Conservation (phyloP, 2,888 invertebrate genomes). For the Alviniconcha strummeri region DNA sequence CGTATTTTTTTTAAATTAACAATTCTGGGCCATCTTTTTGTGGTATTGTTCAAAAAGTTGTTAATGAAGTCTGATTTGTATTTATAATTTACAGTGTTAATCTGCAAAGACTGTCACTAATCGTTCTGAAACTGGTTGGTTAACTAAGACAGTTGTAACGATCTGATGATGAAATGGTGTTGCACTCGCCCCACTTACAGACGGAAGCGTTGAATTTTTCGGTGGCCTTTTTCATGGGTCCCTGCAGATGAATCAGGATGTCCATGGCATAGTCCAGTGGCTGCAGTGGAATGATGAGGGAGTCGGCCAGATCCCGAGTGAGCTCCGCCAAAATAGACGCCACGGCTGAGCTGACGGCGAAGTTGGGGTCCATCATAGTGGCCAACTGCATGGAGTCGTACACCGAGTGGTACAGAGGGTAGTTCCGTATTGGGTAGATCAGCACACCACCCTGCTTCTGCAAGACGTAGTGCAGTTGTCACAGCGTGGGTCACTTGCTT, state of each 20-base stretch:
- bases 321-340: constrained; percentile 27
- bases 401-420: constrained; percentile 27
- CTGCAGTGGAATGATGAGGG: constrained; percentile 22
- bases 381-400: constrained; percentile 32
- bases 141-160: too few relatives aligned
- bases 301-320: constrained; percentile 30
- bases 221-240: neutral
- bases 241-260: neutral
- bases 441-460: constrained; percentile 21
- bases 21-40: too few relatives aligned
- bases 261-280: constrained; percentile 29
- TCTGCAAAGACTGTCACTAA: too few relatives aligned
- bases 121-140: too few relatives aligned
- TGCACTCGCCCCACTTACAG: neutral
- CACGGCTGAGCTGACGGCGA: constrained; percentile 13
- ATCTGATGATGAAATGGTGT: too few relatives aligned
- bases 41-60: too few relatives aligned
- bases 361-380: constrained; percentile 33
- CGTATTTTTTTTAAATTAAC: too few relatives aligned
- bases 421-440: constrained; percentile 16
- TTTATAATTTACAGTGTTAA: too few relatives aligned
- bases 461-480: neutral
- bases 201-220: constrained; percentile 5
- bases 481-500: too few relatives aligned
- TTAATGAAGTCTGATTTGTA: too few relatives aligned